These are phyloP conservation scores for Ceratina japonica DNA, from an alignment of 1,140 invertebrate genomes.

Conservation along the genomic window DNA sequence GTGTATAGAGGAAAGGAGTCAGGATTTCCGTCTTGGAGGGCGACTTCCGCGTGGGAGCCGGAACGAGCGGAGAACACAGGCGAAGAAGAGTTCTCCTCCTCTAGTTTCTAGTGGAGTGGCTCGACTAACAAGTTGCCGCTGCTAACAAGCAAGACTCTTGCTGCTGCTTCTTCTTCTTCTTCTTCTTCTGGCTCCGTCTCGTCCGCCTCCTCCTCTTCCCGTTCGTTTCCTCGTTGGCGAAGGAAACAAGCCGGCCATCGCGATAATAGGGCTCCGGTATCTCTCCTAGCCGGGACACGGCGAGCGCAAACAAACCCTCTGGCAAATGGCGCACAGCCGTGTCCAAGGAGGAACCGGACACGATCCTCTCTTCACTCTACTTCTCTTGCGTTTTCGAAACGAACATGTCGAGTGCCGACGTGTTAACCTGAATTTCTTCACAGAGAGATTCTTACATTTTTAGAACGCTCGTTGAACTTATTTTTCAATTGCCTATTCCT, in stretches of 20 bases:
- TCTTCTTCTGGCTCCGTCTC: too few species aligned
- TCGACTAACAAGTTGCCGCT: constrained; percentile 56
- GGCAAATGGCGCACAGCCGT: constrained; percentile 34
- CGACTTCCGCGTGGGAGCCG: constrained; percentile 16
- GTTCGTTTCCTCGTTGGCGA: not conserved
- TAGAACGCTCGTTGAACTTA: too few species aligned
- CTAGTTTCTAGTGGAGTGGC: constrained; percentile 55
- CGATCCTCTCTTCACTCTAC: not conserved
- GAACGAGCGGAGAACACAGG: constrained; percentile 26
- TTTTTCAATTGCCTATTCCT: too few species aligned
- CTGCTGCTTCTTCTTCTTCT: constrained; percentile 6
- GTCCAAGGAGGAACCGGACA: constrained; percentile 13
- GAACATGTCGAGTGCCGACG: not conserved
- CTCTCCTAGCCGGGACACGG: constrained; percentile 9
- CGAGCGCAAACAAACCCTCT: constrained; percentile 50
- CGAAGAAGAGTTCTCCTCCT: constrained; percentile 47
- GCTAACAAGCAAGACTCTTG: constrained; percentile 57
- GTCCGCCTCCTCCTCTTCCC: not conserved
- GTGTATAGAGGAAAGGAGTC: not conserved
- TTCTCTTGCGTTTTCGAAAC: not conserved
- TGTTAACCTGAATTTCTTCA: not conserved
- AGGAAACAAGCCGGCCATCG: constrained; percentile 54
- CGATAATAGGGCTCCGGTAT: constrained; percentile 55
- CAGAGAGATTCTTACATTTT: not conserved
- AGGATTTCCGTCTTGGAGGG: constrained; percentile 26